A percentile compares a stretch with the other conserved stretches of the same genome.
Evolutionary conservation across 2,888 invertebrate species (phyloP).

Genomic region (Bugulina stolonifera): DNA sequence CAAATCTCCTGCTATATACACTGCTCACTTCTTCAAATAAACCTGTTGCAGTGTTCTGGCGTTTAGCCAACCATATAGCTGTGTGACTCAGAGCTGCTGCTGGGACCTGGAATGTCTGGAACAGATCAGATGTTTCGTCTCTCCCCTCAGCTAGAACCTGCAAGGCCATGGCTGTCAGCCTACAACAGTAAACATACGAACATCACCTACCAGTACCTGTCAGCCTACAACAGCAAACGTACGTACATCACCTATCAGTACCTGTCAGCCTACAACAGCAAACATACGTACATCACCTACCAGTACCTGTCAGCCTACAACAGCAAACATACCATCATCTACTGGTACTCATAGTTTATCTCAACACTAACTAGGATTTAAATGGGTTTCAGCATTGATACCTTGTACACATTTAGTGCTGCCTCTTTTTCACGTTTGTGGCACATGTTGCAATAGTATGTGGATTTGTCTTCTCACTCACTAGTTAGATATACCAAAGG

Average conservation of each 20-base stretch:
- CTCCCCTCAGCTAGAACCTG: constrained; percentile 80
- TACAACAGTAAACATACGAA: constrained; percentile 30
- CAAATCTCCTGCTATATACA: constrained; percentile 31
- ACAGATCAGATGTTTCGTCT: constrained; percentile 30
- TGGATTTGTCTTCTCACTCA: too few relatives aligned
- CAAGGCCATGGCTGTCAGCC: constrained; percentile 87
- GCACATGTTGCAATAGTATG: too few relatives aligned
- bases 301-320: background rate
- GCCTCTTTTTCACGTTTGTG: too few relatives aligned
- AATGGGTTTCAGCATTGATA: too few relatives aligned
- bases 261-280: constrained; percentile 67
- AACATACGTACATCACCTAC: background rate
- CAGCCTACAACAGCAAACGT: background rate
- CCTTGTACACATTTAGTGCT: too few relatives aligned
- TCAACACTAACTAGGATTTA: too few relatives aligned
- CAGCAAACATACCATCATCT: constrained; percentile 39
- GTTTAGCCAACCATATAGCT: constrained; percentile 32
- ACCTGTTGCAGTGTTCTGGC: constrained; percentile 30
- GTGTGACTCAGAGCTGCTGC: constrained; percentile 32
- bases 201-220: background rate
- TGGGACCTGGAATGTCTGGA: constrained; percentile 31
- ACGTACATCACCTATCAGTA: constrained; percentile 44
- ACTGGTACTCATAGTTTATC: too few relatives aligned
- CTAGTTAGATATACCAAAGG: too few relatives aligned
- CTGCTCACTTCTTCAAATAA: constrained; percentile 30